Conservation (phyloP, 2,888 invertebrate genomes). For the Slavum lentiscoides region DNA sequence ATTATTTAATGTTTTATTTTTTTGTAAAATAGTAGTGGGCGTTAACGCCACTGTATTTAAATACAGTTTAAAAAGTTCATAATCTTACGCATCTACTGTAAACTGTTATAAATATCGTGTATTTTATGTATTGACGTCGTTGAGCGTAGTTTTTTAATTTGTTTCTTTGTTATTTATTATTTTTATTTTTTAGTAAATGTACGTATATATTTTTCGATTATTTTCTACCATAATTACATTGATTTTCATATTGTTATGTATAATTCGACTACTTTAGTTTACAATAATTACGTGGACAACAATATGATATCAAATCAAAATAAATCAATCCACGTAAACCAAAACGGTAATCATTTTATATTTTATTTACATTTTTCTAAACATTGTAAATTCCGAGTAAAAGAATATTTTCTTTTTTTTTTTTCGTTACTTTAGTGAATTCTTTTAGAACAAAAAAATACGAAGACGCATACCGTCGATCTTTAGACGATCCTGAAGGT, state of each 20-base stretch:
- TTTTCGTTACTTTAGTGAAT: conserved; percentile 23
- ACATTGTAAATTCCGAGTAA: not conserved
- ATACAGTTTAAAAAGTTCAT: not conserved
- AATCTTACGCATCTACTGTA: not conserved
- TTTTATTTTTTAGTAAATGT: not conserved
- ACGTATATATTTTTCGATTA: conserved; percentile 3
- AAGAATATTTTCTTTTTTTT: not conserved
- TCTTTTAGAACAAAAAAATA: conserved; percentile 61
- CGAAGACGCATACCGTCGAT: conserved; percentile 69
- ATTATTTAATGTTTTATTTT: not conserved
- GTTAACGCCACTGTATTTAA: not conserved
- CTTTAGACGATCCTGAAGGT: conserved; percentile 76
- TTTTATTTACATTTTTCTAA: not conserved
- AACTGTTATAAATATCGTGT: conserved; percentile 3
- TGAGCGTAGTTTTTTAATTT: not conserved
- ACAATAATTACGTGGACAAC: conserved; percentile 20
- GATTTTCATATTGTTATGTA: not conserved
- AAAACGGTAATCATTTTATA: conserved; percentile 16
- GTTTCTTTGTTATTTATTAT: not conserved
- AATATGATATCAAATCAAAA: conserved; percentile 29
- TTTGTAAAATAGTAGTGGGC: conserved; percentile 17
- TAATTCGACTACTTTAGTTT: conserved; percentile 15
- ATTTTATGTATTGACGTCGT: not conserved
- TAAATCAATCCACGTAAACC: not conserved
- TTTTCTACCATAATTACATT: not conserved